Conservation (phyloP, 2,113 vertebrate genomes). For the Anseranas semipalmata region DNA sequence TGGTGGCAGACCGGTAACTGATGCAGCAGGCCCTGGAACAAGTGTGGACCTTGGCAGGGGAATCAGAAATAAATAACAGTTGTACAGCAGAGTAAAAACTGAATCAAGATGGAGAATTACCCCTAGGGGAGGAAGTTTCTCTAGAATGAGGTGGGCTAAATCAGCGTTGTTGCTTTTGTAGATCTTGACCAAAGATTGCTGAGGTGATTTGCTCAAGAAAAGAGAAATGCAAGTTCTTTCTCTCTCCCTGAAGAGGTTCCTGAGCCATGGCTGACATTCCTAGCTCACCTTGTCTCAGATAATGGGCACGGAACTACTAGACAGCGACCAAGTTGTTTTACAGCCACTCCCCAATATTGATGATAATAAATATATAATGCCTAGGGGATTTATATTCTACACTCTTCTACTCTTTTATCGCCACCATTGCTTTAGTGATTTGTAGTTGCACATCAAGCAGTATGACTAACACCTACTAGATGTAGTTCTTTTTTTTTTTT, state of each 20-base stretch:
- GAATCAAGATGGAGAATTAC: conserved; percentile 14
- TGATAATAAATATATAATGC: neutral
- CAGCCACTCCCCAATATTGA: neutral
- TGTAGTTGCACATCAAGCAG: neutral
- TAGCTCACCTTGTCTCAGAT: neutral
- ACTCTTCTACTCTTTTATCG: neutral
- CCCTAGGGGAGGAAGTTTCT: neutral
- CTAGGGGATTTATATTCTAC: neutral
- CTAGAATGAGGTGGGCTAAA: neutral
- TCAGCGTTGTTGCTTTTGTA: neutral
- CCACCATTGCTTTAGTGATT: neutral
- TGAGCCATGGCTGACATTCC: neutral
- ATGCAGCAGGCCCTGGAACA: neutral
- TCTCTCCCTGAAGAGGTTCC: neutral
- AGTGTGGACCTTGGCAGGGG: neutral
- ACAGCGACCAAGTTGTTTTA: neutral
- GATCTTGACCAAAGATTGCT: neutral
- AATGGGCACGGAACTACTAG: neutral
- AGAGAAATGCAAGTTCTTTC: neutral
- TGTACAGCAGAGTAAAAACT: conserved; percentile 22
- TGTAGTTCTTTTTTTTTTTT: neutral
- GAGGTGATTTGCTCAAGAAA: neutral
- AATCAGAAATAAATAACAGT: neutral
- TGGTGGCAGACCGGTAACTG: neutral
- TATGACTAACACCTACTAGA: neutral